Evolutionary conservation across 2,113 vertebrate species (phyloP), one percentile per base, ranked within the genome.

Genomic region (Promerops cafer): DNA sequence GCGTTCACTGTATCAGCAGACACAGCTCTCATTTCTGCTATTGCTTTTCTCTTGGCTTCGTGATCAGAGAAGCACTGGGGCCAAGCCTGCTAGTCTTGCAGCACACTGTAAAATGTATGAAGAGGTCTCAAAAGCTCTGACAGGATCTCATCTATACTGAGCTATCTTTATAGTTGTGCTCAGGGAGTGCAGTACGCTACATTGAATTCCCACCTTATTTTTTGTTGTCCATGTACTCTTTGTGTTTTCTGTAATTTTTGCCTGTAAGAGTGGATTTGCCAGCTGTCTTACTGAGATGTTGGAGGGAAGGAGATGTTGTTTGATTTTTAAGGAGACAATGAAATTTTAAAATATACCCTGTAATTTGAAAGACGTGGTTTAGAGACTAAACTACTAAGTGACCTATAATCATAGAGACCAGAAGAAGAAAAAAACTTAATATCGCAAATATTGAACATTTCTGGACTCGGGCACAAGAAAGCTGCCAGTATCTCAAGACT

Each of bases 31-130:
- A 50, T 90, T 93, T 92, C 91, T 85, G 44, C 42, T 88, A 6
- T 70, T 91, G 86, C 72, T 95, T 93, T 91, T 72, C 54, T 75
- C 50, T 80, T 69, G 85, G 77, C 66, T 90, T 93, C 1, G 0
- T 63, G 50, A 56, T 94, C 93, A 95, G 68, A 93, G 79, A 80
- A 85, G n/a, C 92, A 27, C 63, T 28, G 57, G 20, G 64, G 74
- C 93, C 68, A 83, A 96, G 76, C 52, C 81, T 90, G 52, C 83
- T 91, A 76, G 56, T 84, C 95, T 85, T 89, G 65, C 63, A 70
- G 45, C 76, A 86, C 57, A 50, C 79, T 89, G 82, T 88, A 96
- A 84, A 92, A 94, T 89, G 64, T n/a, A 90, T 88, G 84, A 90
- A 83, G 79, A 87, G 61, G 21, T 75, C 93, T 94, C 91, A 90